Conservation (phyloP, 2,888 invertebrate genomes). For the Lissonota sp. region DNA sequence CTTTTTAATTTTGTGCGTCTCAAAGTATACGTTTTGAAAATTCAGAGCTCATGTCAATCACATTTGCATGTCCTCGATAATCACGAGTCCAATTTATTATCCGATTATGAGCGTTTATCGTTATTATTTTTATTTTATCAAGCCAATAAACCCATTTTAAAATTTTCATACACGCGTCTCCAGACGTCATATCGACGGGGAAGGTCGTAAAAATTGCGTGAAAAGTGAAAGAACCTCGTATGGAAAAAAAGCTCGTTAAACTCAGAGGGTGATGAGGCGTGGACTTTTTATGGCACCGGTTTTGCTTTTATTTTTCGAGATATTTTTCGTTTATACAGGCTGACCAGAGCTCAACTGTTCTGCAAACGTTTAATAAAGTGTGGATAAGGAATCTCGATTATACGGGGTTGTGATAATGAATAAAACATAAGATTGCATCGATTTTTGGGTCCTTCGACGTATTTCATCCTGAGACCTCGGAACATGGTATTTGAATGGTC, state of each 20-base stretch:
- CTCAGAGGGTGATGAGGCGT: not conserved
- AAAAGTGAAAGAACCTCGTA: slow-evolving; percentile 3
- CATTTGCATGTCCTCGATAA: not conserved
- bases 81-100: not conserved
- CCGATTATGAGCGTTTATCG: slow-evolving; percentile 2
- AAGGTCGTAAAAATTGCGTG: not conserved
- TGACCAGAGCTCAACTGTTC: no score
- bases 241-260: slow-evolving; percentile 24
- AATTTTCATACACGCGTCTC: not conserved
- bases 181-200: not conserved
- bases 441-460: not conserved
- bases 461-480: not conserved
- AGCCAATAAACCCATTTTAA: slow-evolving; percentile 23
- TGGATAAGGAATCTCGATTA: not conserved
- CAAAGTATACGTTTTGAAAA: not conserved
- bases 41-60: not conserved
- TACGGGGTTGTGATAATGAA: not conserved
- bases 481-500: no score
- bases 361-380: no score
- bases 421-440: not conserved
- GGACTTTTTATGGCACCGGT: slow-evolving; percentile 1
- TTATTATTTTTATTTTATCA: not conserved
- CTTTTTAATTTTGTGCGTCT: not conserved
- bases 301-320: not conserved
- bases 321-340: not conserved